Evolutionary conservation across 2,888 invertebrate species (phyloP), one percentile per base, ranked within the genome.

Genomic region (Atethmia centrago): DNA sequence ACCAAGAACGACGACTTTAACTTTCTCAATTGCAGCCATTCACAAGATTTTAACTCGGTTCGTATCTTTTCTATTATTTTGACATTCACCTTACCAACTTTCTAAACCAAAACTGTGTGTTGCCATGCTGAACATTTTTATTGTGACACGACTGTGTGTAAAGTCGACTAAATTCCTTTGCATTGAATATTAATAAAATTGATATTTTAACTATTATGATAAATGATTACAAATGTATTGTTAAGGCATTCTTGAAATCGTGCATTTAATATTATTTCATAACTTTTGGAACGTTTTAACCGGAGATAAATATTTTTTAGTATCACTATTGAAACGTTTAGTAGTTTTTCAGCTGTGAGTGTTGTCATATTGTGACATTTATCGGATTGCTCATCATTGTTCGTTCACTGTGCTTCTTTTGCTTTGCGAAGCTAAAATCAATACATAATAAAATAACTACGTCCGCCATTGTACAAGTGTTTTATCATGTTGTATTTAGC

Each of bases 1-100:
- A 66, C 99, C 99, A 78, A 99, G 97, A 76, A 99, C 98, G 88
- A 99, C 97, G 79, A 99, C 98, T 93, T 99, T 98, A 28, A 99
- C 98, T 97, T 98, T 98, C 94, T 99, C 98, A 89, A 98, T 98
- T 82, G 98, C 97, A 89, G 98, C 97, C 98, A 98, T 98, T 94
- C 90, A 89, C 88, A 91, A 88, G 85, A 82, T 87, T 85, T 82
- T 85, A 82, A 79, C 83, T 82, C 65, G 83, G 85, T 89, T 84
- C 92, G 95, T 94, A 90, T 90, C 91, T 90, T 90, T 86, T 91
- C 89, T 83, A 86, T 83, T 92, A 89, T 90, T 93, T 92, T 93
- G 92, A 93, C 91, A 85, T 88, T 86, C 84, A 81, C 83, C 55
- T 80, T 82, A 81, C 89, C 86, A 88, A 87, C 89, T 68, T 79